Evolutionary conservation across 2,797 vertebrate genomes (phyloP).

Genomic region (Sparidentex hasta): DNA sequence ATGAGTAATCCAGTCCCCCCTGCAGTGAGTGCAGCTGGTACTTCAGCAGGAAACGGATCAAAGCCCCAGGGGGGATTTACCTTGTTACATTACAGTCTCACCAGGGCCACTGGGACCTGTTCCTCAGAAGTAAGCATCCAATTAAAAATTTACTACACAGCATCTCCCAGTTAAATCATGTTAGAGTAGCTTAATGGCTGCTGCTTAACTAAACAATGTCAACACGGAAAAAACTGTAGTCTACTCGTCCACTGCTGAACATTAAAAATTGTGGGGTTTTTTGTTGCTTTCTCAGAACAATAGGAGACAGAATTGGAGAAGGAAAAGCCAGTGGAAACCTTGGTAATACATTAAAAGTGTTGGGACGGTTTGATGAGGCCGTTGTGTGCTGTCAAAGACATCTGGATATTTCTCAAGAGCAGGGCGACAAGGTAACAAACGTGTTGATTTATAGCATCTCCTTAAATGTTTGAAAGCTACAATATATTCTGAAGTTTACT

Average conservation of each 20-base stretch:
- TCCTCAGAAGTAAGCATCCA: constrained; percentile 41
- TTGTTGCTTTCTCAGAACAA: constrained; percentile 86
- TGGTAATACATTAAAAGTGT: constrained; percentile 95
- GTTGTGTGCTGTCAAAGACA: constrained; percentile 96
- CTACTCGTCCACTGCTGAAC: background rate
- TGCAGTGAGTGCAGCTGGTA: constrained; percentile 71
- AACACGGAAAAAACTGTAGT: background rate
- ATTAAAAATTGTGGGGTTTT: constrained; percentile 3
- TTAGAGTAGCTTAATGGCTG: constrained; percentile 24
- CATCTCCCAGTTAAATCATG: constrained; percentile 32
- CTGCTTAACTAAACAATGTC: constrained; percentile 3
- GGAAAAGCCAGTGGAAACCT: constrained; percentile 98
- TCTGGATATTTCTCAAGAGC: constrained; percentile 96
- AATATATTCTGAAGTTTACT: background rate
- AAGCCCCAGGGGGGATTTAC: constrained; percentile 66
- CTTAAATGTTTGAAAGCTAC: background rate
- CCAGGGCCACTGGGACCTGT: constrained; percentile 39
- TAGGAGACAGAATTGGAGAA: constrained; percentile 95
- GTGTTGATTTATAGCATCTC: background rate
- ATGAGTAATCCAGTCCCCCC: constrained; percentile 57
- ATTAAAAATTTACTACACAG: constrained; percentile 36
- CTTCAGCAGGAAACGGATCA: constrained; percentile 74
- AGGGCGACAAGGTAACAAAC: constrained; percentile 93
- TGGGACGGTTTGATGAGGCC: constrained; percentile 96
- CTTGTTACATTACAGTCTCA: constrained; percentile 73